These are phyloP conservation scores for Pachyuromys duprasi DNA, from an alignment of 2,797 vertebrate species.

Conservation along the genomic window DNA sequence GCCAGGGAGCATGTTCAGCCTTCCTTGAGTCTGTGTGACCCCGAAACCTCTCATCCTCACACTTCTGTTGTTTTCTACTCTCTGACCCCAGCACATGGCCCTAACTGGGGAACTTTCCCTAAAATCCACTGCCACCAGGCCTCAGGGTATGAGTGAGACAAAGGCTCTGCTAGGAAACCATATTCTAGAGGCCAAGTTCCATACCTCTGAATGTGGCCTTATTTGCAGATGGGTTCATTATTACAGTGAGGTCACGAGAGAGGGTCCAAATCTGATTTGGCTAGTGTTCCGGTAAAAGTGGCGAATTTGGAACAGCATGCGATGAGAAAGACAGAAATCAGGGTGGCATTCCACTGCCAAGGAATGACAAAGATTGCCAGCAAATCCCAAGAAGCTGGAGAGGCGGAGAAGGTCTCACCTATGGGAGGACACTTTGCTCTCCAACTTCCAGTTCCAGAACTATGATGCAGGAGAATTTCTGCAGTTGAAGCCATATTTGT, in stretches of 20 bases:
- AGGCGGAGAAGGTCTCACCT: background rate
- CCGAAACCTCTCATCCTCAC: fast-evolving
- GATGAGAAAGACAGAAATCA: background rate
- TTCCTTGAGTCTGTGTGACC: background rate
- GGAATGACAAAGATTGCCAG: background rate
- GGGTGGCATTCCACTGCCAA: background rate
- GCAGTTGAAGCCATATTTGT: background rate
- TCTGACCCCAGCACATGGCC: background rate
- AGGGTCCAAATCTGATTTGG: background rate
- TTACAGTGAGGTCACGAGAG: background rate
- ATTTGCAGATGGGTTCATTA: background rate
- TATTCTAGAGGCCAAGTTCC: background rate
- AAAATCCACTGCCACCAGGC: background rate
- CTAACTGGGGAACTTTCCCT: background rate
- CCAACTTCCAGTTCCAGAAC: background rate
- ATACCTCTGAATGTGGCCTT: background rate
- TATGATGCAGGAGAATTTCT: background rate
- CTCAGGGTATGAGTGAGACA: background rate
- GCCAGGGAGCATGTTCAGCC: background rate
- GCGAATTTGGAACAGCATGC: background rate
- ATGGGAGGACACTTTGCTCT: background rate
- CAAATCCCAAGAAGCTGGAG: background rate
- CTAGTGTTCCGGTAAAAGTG: background rate
- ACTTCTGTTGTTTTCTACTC: background rate
- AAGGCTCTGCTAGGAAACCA: background rate